Percentiles rank a stretch among this genome's conserved stretches.
Conservation (phyloP, 1,140 invertebrate genomes). For the Riptortus pedestris region DNA sequence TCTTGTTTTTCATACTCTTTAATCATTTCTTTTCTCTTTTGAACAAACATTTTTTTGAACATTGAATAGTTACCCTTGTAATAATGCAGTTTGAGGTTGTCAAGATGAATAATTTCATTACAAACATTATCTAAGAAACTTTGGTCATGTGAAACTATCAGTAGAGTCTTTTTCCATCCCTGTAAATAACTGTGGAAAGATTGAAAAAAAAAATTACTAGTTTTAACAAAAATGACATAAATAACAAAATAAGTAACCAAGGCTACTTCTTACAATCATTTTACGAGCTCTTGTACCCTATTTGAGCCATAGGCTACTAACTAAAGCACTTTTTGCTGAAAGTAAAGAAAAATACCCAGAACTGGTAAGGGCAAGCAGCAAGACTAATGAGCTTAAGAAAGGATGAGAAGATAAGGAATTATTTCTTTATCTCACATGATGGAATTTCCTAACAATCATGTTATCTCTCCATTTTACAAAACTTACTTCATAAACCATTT, state of each 20-base stretch:
- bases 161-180: constrained; percentile 92
- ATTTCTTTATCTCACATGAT: no score
- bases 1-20: constrained; percentile 99
- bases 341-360: no score
- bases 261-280: not conserved
- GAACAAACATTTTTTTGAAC: constrained; percentile 98
- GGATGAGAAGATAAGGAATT: no score
- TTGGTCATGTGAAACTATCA: constrained; percentile 98
- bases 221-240: no score
- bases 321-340: no score
- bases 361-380: no score
- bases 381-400: no score
- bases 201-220: constrained; percentile 11
- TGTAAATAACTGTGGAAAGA: constrained; percentile 68
- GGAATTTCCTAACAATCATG: no score
- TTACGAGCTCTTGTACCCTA: not conserved
- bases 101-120: constrained; percentile 96
- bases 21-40: constrained; percentile 88
- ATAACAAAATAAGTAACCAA: constrained; percentile 14
- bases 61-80: constrained; percentile 98
- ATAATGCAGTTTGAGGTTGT: constrained; percentile 88
- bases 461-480: no score
- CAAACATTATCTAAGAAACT: constrained; percentile 99
- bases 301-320: no score
- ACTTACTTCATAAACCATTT: no score